phyloP scores from a whole-genome alignment of 2,888 invertebrate genomes.

The Podotricha telesiphe region DNA sequence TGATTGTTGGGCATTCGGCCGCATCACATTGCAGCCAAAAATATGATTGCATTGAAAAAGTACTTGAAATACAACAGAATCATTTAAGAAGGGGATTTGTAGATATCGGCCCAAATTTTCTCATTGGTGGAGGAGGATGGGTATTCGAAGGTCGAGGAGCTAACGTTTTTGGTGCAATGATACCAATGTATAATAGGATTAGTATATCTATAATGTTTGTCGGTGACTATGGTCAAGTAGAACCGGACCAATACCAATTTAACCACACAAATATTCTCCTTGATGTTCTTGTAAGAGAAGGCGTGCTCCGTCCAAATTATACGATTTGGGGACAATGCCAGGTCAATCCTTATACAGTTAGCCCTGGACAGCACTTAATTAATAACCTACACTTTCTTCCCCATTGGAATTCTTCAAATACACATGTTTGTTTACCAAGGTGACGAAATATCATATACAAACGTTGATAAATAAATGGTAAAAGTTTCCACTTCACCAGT shows the following conservation, averaged over 20 bases:
- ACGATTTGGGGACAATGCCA: constrained; percentile 65
- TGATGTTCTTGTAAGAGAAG: constrained; percentile 53
- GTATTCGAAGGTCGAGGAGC: constrained; percentile 74
- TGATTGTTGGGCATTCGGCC: constrained; percentile 68
- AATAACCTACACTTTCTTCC: constrained; percentile 52
- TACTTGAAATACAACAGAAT: constrained; percentile 59
- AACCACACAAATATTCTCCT: constrained; percentile 59
- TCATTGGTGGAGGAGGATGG: constrained; percentile 65
- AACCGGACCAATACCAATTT: constrained; percentile 56
- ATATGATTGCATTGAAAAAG: constrained; percentile 58
- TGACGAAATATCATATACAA: not conserved
- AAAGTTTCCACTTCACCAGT: not conserved
- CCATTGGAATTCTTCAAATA: constrained; percentile 60
- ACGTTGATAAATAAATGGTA: not conserved
- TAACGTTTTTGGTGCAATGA: constrained; percentile 64
- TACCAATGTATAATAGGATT: constrained; percentile 57
- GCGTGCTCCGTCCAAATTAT: constrained; percentile 57
- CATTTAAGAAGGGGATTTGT: constrained; percentile 56
- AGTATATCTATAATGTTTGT: constrained; percentile 69
- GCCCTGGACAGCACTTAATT: constrained; percentile 62
- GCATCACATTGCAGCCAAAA: constrained; percentile 54
- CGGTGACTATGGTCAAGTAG: constrained; percentile 60
- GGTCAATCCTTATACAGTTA: constrained; percentile 51
- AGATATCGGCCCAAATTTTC: constrained; percentile 72
- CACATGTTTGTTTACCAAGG: constrained; percentile 47